phyloP scores from a whole-genome alignment of 2,888 invertebrate species.

The Pemphredon lugubris region DNA sequence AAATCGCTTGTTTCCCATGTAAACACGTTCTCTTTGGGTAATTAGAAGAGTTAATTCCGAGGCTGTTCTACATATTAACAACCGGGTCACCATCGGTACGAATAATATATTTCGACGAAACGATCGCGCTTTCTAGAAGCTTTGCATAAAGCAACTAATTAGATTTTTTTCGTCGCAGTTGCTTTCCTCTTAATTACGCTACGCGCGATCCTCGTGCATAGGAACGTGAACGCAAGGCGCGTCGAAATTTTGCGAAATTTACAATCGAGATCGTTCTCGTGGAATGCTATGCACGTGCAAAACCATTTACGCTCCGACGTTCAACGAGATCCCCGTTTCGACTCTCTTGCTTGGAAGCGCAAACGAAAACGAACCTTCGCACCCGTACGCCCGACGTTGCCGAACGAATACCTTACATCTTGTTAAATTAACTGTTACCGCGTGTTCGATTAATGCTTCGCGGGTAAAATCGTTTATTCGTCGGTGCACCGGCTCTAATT shows the following conservation, averaged over 20 bases:
- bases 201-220: no score
- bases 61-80: conserved; percentile 7
- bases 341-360: no score
- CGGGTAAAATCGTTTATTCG: conserved; percentile 43
- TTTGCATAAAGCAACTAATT: neutral
- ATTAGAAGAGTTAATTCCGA: conserved; percentile 30
- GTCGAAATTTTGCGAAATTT: no score
- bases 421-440: conserved; percentile 28
- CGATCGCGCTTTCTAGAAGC: neutral
- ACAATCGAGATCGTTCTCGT: no score
- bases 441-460: conserved; percentile 36
- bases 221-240: no score
- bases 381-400: neutral
- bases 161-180: no score
- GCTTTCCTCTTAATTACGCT: no score
- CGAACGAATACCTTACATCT: conserved; percentile 17
- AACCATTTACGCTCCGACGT: no score
- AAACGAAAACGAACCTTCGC: no score
- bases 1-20: conserved; percentile 42
- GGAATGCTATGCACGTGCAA: no score
- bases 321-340: no score
- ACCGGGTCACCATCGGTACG: neutral
- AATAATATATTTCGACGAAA: neutral
- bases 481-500: conserved; percentile 29
- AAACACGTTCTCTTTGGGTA: conserved; percentile 37